phyloP scores from a whole-genome alignment of 2,113 vertebrate species.

The Alaudala cheleensis region DNA sequence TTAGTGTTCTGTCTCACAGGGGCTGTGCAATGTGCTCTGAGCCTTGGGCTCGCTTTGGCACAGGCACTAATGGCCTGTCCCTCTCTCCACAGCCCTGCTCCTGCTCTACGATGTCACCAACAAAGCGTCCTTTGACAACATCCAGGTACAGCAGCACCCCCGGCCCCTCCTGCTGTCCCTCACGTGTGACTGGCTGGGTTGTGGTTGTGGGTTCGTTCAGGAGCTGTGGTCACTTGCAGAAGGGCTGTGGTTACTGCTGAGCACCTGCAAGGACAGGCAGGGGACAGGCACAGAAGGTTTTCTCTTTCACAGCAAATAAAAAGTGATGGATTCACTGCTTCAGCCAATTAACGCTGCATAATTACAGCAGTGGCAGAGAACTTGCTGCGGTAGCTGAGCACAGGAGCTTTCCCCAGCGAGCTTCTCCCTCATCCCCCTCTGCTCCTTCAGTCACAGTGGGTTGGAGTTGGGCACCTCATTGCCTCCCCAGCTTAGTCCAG shows the following conservation, averaged over 20 bases:
- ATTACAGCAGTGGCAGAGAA: neutral
- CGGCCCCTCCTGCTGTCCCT: neutral
- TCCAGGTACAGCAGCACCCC: slow-evolving; percentile 77
- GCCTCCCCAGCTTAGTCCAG: neutral
- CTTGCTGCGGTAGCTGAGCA: neutral
- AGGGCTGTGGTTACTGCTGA: neutral
- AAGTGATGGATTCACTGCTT: neutral
- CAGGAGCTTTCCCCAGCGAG: rapidly evolving
- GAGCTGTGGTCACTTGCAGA: neutral
- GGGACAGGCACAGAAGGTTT: neutral
- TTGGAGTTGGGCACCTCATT: rapidly evolving
- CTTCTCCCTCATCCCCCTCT: neutral
- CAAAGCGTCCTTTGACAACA: slow-evolving; percentile 91
- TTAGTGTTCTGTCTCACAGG: neutral
- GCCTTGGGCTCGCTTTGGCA: neutral
- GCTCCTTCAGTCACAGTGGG: rapidly evolving
- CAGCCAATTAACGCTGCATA: neutral
- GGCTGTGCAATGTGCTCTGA: neutral
- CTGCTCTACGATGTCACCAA: slow-evolving; percentile 93
- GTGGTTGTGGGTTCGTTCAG: neutral
- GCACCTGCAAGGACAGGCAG: neutral
- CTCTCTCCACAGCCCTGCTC: slow-evolving; percentile 82
- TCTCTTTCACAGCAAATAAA: neutral
- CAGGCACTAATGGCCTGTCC: rapidly evolving
- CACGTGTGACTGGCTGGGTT: rapidly evolving